Evolutionary conservation across 2,113 vertebrate species (phyloP).

Genomic region (Marcusenius ussheri): DNA sequence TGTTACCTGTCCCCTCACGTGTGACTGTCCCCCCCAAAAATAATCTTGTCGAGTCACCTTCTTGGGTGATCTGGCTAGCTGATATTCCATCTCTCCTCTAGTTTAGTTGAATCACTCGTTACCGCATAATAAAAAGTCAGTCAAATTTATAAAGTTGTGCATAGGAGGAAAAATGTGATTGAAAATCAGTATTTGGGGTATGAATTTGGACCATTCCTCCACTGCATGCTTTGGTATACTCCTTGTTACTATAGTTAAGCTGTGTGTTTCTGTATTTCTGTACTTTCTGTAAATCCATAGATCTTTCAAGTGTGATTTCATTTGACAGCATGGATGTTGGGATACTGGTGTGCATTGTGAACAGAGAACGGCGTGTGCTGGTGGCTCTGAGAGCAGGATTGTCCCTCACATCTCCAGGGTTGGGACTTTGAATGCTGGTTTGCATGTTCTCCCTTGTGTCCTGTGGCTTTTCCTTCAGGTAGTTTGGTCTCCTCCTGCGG

Average conservation of each 20-base stretch:
- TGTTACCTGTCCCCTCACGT: neutral
- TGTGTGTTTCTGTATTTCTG: neutral
- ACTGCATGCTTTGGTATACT: neutral
- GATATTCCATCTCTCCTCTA: neutral
- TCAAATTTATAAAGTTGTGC: neutral
- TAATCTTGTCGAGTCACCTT: neutral
- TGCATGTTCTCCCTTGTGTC: neutral
- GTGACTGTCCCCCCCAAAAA: neutral
- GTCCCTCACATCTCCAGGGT: neutral
- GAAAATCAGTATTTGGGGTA: neutral
- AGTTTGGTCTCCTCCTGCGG: neutral
- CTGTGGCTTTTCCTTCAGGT: neutral
- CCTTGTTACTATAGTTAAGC: neutral
- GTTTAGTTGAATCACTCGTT: neutral
- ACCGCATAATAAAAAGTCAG: neutral
- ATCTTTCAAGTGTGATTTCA: neutral
- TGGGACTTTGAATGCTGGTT: neutral
- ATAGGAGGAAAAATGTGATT: neutral
- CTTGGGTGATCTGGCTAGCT: neutral
- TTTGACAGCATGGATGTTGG: neutral
- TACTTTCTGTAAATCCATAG: neutral
- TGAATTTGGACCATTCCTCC: neutral
- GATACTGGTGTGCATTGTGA: neutral
- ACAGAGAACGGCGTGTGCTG: neutral
- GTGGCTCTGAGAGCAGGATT: neutral